phyloP scores from a whole-genome alignment of 2,113 vertebrate genomes.

The Micromys minutus region DNA sequence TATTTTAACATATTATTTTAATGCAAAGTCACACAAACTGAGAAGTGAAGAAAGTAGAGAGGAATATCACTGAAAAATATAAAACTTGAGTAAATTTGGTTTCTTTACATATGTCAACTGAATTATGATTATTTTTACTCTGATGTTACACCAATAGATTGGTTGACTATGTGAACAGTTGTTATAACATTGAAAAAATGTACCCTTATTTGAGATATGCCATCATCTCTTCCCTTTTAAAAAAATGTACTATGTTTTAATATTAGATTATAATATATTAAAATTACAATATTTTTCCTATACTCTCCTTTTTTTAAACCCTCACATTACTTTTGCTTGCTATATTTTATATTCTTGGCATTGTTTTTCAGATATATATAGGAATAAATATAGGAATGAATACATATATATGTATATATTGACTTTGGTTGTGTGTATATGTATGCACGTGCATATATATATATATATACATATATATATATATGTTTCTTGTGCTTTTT shows the following conservation, averaged over 20 bases:
- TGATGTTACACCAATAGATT: background rate
- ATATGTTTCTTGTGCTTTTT: no score
- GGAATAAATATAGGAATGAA: no score
- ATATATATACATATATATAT: no score
- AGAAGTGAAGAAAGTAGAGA: background rate
- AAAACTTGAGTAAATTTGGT: background rate
- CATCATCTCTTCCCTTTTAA: background rate
- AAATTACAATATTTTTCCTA: background rate
- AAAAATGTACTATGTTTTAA: background rate
- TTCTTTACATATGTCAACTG: background rate
- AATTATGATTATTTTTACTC: background rate
- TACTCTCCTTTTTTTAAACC: background rate
- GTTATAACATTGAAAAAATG: background rate
- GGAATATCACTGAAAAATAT: background rate
- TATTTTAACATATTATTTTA: background rate
- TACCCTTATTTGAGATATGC: background rate
- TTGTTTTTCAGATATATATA: no score
- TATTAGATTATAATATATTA: background rate
- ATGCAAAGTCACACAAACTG: background rate
- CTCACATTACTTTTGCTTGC: background rate
- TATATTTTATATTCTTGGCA: background rate
- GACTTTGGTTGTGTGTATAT: no score
- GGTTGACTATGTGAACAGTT: background rate
- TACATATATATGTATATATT: no score
- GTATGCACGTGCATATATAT: no score